A percentile compares a stretch with the other conserved stretches of the same genome.
phyloP scores from a whole-genome alignment of 2,113 vertebrate genomes.

The Sprattus sprattus region DNA sequence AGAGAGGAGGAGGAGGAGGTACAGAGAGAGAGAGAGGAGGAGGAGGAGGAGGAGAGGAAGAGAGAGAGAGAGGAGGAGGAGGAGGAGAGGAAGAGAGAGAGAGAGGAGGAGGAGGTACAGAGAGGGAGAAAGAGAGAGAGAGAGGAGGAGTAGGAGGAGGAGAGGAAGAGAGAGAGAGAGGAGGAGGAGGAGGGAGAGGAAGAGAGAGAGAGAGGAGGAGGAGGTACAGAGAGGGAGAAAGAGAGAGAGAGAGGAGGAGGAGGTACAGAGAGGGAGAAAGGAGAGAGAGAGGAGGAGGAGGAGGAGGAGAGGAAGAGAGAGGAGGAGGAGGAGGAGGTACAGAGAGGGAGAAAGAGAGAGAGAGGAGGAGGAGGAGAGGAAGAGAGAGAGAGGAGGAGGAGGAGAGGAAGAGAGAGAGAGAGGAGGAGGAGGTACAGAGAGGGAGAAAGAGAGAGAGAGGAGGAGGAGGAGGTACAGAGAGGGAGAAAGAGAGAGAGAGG shows the following conservation, averaged over 20 bases:
- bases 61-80: slow-evolving; percentile 36
- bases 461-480: too few species aligned
- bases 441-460: slow-evolving; percentile 2
- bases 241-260: neutral
- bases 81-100: slow-evolving; percentile 1
- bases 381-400: slow-evolving; percentile 1
- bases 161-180: too few species aligned
- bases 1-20: neutral
- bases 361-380: too few species aligned
- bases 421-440: too few species aligned
- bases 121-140: slow-evolving; percentile 5
- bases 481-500: neutral
- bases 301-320: too few species aligned
- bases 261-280: too few species aligned
- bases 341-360: too few species aligned
- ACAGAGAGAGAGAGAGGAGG: slow-evolving; percentile 1
- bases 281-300: slow-evolving; percentile 4
- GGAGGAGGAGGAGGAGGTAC: neutral
- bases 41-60: slow-evolving; percentile 17
- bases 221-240: too few species aligned
- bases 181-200: too few species aligned
- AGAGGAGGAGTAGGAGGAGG: neutral
- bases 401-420: too few species aligned
- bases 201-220: neutral
- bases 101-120: too few species aligned